phyloP scores from a whole-genome alignment of 2,888 invertebrate genomes.

The Scaptomyza parva region DNA sequence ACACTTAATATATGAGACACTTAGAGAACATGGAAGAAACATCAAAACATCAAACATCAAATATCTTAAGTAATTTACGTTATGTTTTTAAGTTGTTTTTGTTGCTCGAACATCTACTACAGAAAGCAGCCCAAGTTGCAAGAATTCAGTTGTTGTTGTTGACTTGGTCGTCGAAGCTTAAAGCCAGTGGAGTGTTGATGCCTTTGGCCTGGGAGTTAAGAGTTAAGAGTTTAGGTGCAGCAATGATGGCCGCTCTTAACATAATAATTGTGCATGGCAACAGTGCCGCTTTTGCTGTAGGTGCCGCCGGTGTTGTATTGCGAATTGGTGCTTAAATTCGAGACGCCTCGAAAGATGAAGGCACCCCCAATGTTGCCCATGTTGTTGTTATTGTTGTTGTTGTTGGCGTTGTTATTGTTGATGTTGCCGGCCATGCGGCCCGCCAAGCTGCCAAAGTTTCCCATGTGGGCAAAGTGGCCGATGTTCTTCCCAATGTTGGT shows the following conservation, averaged over 20 bases:
- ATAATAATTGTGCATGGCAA: conserved; percentile 82
- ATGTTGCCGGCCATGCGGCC: conserved; percentile 22
- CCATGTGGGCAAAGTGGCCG: conserved; percentile 9
- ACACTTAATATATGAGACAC: conserved; percentile 31
- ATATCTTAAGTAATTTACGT: conserved; percentile 1
- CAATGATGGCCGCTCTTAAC: conserved; percentile 84
- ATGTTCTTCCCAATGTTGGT: conserved; percentile 1
- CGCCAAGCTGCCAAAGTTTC: conserved; percentile 11
- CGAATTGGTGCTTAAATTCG: conserved; percentile 15
- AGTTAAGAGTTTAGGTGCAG: conserved; percentile 79
- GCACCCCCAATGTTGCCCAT: conserved; percentile 16
- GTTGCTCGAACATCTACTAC: no score
- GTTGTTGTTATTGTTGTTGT: conserved; percentile 21
- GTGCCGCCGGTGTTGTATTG: conserved; percentile 60
- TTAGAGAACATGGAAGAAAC: conserved; percentile 20
- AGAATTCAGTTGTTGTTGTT: conserved; percentile 2
- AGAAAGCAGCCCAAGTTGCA: conserved; percentile 15
- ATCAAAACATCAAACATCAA: conserved; percentile 7
- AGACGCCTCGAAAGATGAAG: conserved; percentile 21
- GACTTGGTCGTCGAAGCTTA: conserved; percentile 30
- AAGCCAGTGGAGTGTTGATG: conserved; percentile 10
- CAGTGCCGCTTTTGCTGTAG: conserved; percentile 78
- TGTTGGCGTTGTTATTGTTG: conserved; percentile 31
- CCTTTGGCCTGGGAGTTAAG: conserved; percentile 3
- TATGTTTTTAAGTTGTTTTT: neutral